phyloP scores from a whole-genome alignment of 2,797 vertebrate genomes.

The Leptoclinus maculatus region DNA sequence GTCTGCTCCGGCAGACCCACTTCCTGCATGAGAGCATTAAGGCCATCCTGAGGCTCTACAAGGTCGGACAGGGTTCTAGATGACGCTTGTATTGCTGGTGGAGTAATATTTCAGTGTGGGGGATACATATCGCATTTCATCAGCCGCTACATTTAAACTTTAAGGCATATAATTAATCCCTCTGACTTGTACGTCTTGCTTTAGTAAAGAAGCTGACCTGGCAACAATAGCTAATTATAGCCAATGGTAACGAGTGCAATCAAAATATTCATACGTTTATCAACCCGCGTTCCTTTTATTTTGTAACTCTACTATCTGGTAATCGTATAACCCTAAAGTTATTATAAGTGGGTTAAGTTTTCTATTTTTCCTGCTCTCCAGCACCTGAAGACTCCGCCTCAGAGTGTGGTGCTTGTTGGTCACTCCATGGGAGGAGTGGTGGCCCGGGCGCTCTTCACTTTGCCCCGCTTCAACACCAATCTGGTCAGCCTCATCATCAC shows the following conservation, averaged over 20 bases:
- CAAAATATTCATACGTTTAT: neutral
- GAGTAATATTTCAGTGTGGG: constrained; percentile 11
- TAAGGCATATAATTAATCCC: neutral
- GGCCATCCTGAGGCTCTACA: constrained; percentile 94
- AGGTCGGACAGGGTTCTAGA: constrained; percentile 77
- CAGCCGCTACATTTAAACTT: constrained; percentile 29
- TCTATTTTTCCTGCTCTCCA: constrained; percentile 52
- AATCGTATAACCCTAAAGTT: neutral
- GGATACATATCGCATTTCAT: neutral
- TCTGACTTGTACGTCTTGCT: neutral
- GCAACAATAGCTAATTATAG: neutral
- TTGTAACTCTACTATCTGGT: neutral
- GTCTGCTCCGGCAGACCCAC: constrained; percentile 90
- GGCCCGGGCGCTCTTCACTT: constrained; percentile 92
- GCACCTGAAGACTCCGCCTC: constrained; percentile 87
- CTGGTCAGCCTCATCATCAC: constrained; percentile 95
- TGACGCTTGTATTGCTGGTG: neutral
- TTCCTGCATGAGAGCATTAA: constrained; percentile 97
- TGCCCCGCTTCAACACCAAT: constrained; percentile 91
- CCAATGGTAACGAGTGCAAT: neutral
- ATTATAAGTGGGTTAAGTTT: neutral
- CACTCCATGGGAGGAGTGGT: constrained; percentile 99
- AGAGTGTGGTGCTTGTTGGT: constrained; percentile 92
- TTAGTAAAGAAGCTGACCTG: neutral
- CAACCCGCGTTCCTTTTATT: neutral